phyloP scores from a whole-genome alignment of 2,113 vertebrate genomes.

The Caracal caracal region DNA sequence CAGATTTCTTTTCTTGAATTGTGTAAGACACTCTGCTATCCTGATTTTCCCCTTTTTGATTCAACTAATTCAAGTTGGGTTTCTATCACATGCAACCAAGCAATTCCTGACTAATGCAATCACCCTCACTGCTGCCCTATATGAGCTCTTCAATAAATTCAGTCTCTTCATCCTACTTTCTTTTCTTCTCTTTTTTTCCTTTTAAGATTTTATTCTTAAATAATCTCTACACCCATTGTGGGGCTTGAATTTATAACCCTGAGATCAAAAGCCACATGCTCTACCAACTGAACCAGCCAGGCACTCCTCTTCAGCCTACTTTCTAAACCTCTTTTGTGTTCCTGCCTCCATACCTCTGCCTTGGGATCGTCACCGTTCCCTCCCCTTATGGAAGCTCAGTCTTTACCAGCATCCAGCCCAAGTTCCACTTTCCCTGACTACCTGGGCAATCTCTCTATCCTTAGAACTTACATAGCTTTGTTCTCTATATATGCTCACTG shows the following conservation, averaged over 20 bases:
- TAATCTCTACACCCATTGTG: background rate
- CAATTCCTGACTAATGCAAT: background rate
- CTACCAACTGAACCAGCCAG: background rate
- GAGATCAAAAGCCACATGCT: background rate
- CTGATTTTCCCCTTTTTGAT: background rate
- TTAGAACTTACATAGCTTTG: background rate
- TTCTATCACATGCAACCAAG: background rate
- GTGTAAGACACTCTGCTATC: background rate
- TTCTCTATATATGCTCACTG: background rate
- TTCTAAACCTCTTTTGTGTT: background rate
- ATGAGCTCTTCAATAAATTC: background rate
- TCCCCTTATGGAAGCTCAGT: background rate
- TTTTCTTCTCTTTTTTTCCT: background rate
- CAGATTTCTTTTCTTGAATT: slow-evolving; percentile 21
- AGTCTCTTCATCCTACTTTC: background rate
- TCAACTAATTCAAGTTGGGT: background rate
- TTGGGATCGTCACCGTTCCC: background rate
- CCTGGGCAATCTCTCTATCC: background rate
- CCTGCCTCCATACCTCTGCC: background rate
- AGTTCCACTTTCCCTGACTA: background rate
- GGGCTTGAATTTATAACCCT: background rate
- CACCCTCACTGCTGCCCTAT: background rate
- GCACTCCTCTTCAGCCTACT: background rate
- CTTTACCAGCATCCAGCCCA: background rate
- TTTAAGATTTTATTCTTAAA: background rate